Evolutionary conservation across 2,888 invertebrate genomes (phyloP).

Genomic region (Steromphala cineraria): DNA sequence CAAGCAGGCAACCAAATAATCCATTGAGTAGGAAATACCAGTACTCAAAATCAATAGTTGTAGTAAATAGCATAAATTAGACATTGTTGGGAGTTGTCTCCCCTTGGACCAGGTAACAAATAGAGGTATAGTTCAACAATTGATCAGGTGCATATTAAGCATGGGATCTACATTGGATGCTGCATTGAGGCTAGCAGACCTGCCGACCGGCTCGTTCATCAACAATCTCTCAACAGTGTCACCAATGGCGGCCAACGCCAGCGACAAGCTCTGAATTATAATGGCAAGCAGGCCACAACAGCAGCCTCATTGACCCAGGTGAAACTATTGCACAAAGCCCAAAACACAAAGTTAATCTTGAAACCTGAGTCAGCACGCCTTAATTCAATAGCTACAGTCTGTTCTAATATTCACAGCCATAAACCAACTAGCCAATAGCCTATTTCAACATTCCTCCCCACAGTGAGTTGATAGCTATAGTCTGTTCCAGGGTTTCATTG

Average conservation of each 20-base stretch:
- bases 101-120: too few species aligned
- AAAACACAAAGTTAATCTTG: constrained; percentile 6
- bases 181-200: too few species aligned
- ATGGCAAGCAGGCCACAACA: not conserved
- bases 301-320: not conserved
- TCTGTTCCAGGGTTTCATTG: constrained; percentile 10
- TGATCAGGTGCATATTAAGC: too few species aligned
- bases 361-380: constrained; percentile 19
- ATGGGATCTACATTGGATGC: too few species aligned
- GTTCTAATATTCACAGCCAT: constrained; percentile 4
- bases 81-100: not conserved
- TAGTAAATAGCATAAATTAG: not conserved
- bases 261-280: not conserved
- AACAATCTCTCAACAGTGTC: not conserved
- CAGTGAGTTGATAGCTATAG: not conserved
- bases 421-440: not conserved
- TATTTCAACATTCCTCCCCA: constrained; percentile 1
- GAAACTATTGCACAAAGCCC: constrained; percentile 12
- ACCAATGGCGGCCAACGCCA: not conserved
- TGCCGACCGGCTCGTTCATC: too few species aligned
- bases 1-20: not conserved
- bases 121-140: too few species aligned
- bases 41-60: not conserved
- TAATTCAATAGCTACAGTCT: constrained; percentile 16
- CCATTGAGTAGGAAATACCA: not conserved